A percentile compares a stretch with the other conserved stretches of the same genome.
phyloP scores from a whole-genome alignment of 2,888 invertebrate genomes.

The Brenthis daphne region DNA sequence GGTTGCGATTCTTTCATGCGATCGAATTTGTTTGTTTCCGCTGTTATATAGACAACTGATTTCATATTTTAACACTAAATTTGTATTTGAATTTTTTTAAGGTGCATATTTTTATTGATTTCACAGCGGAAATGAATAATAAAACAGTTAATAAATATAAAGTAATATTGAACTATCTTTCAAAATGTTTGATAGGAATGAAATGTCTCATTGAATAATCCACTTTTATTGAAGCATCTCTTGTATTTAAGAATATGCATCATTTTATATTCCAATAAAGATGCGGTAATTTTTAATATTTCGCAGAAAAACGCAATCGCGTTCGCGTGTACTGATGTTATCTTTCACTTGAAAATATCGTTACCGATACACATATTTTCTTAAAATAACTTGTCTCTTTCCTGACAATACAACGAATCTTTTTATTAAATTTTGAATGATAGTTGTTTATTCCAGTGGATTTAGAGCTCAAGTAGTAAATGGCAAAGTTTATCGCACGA shows the following conservation, averaged over 20 bases:
- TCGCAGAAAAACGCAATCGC: constrained; percentile 15
- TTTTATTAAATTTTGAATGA: constrained; percentile 16
- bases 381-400: neutral
- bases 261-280: constrained; percentile 14
- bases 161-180: constrained; percentile 21
- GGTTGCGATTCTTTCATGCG: constrained; percentile 70
- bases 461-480: constrained; percentile 18
- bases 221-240: neutral
- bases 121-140: constrained; percentile 8
- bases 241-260: neutral
- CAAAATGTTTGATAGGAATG: constrained; percentile 1
- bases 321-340: constrained; percentile 10
- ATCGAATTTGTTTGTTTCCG: constrained; percentile 11
- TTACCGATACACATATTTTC: neutral
- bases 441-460: constrained; percentile 19
- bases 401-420: neutral
- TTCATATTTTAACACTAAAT: no score
- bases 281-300: constrained; percentile 16
- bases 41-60: constrained; percentile 1
- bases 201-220: no score
- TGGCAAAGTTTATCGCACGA: constrained; percentile 14
- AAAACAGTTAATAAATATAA: neutral
- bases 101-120: neutral
- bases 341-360: constrained; percentile 19
- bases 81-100: neutral